phyloP scores from a whole-genome alignment of 2,797 vertebrate species.

The Pogonophryne albipinna region DNA sequence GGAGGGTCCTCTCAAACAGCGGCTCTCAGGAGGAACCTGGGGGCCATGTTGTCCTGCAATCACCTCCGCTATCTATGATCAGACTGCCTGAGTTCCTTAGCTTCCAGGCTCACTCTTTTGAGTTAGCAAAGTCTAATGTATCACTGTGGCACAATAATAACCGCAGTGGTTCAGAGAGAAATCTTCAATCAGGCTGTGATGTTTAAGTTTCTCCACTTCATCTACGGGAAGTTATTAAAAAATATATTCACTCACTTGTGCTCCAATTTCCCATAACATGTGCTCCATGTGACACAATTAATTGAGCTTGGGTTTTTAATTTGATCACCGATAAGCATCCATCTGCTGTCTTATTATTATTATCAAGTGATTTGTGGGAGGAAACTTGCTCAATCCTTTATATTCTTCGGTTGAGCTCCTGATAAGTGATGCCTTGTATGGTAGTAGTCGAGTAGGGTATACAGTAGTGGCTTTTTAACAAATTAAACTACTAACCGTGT shows the following conservation, averaged over 20 bases:
- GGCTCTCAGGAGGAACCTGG: conserved; percentile 34
- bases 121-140: background rate
- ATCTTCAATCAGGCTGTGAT: background rate
- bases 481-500: background rate
- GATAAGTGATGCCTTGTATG: conserved; percentile 16
- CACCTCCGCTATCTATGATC: conserved; percentile 12
- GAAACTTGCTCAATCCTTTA: conserved; percentile 19
- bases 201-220: background rate
- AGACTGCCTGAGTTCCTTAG: conserved; percentile 5
- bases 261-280: conserved; percentile 1
- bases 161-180: background rate
- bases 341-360: conserved; percentile 25
- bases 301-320: conserved; percentile 33
- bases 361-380: conserved; percentile 37
- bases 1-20: conserved; percentile 38
- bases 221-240: background rate
- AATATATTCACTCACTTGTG: background rate
- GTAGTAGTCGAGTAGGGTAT: conserved; percentile 5
- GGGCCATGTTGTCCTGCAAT: conserved; percentile 33
- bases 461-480: background rate
- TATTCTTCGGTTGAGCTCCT: conserved; percentile 20
- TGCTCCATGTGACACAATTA: conserved; percentile 19
- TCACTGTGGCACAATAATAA: background rate
- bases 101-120: conserved; percentile 6
- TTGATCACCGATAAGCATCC: conserved; percentile 31